phyloP scores from a whole-genome alignment of 2,113 vertebrate species.

The Rousettus leschenaultii region DNA sequence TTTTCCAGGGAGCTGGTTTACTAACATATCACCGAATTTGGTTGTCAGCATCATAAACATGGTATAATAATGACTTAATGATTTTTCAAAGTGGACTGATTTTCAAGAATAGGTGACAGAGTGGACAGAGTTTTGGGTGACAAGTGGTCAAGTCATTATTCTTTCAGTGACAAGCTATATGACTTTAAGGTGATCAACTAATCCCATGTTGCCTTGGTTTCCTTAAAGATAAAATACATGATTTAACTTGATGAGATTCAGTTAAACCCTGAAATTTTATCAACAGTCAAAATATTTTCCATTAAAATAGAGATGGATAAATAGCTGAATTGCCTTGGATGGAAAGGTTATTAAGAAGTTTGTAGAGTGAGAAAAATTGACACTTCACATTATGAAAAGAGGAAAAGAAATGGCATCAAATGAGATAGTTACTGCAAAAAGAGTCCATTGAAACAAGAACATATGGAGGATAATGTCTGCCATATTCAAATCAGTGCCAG shows the following conservation, averaged over 20 bases:
- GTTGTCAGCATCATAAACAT: not conserved
- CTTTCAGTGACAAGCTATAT: not conserved
- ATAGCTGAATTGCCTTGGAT: constrained; percentile 5
- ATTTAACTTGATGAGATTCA: not conserved
- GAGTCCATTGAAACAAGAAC: constrained; percentile 58
- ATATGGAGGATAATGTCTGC: constrained; percentile 65
- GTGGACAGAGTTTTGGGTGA: not conserved
- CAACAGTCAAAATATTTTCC: not conserved
- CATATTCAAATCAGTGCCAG: constrained; percentile 44
- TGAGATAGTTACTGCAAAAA: constrained; percentile 52
- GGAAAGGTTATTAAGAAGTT: constrained; percentile 11
- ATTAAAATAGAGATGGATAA: not conserved
- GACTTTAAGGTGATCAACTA: not conserved
- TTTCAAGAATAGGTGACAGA: not conserved
- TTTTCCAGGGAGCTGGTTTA: not conserved
- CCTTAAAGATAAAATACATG: not conserved
- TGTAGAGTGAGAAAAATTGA: constrained; percentile 53
- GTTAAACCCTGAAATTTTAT: not conserved
- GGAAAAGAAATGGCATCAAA: constrained; percentile 25
- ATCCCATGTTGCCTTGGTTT: not conserved
- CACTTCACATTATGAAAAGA: not conserved
- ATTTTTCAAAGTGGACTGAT: not conserved
- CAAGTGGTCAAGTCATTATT: not conserved
- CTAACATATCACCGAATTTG: not conserved
- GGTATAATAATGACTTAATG: not conserved